A percentile compares a stretch with the other conserved stretches of the same genome.
Conservation (phyloP, 2,797 vertebrate species). For the Helarctos malayanus region DNA sequence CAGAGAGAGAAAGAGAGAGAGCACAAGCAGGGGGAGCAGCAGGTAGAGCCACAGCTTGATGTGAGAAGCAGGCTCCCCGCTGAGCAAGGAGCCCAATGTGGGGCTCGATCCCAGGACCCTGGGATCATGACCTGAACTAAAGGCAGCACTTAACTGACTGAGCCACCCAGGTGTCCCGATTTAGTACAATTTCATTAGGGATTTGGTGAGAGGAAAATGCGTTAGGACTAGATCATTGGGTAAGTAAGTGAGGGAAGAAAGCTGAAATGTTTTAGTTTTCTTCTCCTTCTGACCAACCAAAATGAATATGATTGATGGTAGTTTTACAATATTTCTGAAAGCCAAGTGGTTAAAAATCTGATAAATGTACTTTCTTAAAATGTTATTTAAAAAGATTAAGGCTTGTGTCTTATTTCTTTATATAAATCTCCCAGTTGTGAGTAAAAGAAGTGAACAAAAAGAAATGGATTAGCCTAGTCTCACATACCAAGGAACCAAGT, state of each 20-base stretch:
- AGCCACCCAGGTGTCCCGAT: not conserved
- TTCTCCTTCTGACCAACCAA: not conserved
- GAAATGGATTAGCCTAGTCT: not conserved
- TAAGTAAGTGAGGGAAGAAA: not conserved
- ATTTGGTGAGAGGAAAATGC: conserved; percentile 43
- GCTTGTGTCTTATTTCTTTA: not conserved
- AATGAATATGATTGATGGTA: not conserved
- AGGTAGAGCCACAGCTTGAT: not conserved
- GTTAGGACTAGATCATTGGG: not conserved
- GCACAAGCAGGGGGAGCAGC: not conserved
- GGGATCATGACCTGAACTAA: not conserved
- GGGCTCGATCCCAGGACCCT: not conserved
- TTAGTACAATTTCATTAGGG: not conserved
- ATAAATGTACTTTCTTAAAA: conserved; percentile 45
- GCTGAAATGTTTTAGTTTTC: not conserved
- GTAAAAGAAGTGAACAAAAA: not conserved
- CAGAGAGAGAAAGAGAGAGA: not conserved
- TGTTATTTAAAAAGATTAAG: not conserved
- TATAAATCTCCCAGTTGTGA: not conserved
- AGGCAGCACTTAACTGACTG: not conserved
- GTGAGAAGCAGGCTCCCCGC: not conserved
- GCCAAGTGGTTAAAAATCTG: conserved; percentile 4
- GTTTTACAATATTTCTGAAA: not conserved
- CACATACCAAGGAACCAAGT: not conserved
- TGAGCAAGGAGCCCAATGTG: not conserved